These are phyloP conservation scores for Ibycter americanus DNA, from an alignment of 2,797 vertebrate species.

Conservation along the genomic window DNA sequence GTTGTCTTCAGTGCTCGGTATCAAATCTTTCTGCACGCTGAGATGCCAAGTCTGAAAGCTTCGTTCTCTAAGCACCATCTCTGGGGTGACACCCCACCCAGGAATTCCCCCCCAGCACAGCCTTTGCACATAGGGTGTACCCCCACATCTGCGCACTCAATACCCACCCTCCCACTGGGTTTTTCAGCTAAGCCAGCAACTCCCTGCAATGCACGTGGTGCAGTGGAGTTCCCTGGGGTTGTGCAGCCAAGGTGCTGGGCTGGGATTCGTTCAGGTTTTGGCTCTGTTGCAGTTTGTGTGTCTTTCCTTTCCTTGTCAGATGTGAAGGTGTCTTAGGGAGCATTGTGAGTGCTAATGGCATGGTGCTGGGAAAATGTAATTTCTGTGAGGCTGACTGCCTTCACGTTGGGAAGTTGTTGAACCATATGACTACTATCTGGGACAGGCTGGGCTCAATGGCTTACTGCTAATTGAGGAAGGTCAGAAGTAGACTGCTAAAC, in stretches of 20 bases:
- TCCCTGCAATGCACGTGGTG: not conserved
- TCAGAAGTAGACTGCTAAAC: constrained; percentile 56
- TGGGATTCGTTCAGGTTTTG: not conserved
- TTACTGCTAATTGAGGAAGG: constrained; percentile 48
- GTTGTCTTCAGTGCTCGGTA: not conserved
- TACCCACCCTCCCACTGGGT: not conserved
- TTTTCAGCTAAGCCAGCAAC: not conserved
- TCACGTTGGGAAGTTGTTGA: not conserved
- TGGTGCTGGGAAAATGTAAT: not conserved
- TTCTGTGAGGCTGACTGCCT: not conserved
- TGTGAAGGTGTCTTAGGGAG: not conserved
- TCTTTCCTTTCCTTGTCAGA: not conserved
- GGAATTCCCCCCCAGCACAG: not conserved
- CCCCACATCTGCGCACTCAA: accelerated
- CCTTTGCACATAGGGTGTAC: not conserved
- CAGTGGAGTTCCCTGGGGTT: not conserved
- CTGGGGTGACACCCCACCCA: not conserved
- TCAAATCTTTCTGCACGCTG: not conserved
- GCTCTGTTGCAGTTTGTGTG: not conserved
- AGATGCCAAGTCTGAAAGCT: not conserved
- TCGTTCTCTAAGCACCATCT: not conserved
- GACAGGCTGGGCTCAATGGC: constrained; percentile 31
- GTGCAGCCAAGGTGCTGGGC: not conserved
- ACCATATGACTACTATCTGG: not conserved
- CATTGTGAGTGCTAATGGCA: accelerated